Conservation (phyloP, 2,888 invertebrate genomes). For the Pollenia amentaria region DNA sequence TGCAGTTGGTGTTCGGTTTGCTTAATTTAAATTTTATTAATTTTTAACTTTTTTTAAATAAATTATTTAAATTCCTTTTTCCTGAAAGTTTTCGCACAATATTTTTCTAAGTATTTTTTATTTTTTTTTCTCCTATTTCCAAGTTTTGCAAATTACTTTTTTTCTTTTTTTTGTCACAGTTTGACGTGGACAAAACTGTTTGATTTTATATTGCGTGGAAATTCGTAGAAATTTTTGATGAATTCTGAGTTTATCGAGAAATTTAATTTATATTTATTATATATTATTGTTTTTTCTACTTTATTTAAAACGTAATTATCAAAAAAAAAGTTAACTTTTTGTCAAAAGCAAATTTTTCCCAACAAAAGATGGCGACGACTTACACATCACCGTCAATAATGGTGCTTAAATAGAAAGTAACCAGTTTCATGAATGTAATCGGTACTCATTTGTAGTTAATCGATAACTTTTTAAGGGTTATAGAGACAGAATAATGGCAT, state of each 20-base stretch:
- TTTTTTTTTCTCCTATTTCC: constrained; percentile 61
- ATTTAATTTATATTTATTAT: constrained; percentile 55
- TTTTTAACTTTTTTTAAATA: constrained; percentile 69
- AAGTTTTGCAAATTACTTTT: constrained; percentile 65
- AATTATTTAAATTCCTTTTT: constrained; percentile 73
- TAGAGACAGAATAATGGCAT: constrained; percentile 28
- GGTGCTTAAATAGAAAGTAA: constrained; percentile 37
- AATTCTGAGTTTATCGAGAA: constrained; percentile 52
- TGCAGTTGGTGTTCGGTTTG: constrained; percentile 24
- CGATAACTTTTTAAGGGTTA: constrained; percentile 39
- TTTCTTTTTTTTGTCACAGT: constrained; percentile 63
- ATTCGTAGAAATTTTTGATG: constrained; percentile 34
- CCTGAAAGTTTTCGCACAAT: constrained; percentile 67
- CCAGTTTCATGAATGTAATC: constrained; percentile 16
- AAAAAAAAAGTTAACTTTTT: constrained; percentile 64
- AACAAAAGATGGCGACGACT: constrained; percentile 74
- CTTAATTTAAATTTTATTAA: constrained; percentile 40
- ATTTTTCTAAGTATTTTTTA: constrained; percentile 65
- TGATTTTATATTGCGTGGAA: constrained; percentile 37
- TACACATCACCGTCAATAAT: constrained; percentile 72
- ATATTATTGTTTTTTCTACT: constrained; percentile 31
- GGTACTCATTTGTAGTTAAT: constrained; percentile 23
- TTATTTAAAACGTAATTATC: constrained; percentile 73
- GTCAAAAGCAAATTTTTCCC: constrained; percentile 67
- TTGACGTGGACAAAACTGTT: constrained; percentile 73